Base-by-base conservation (phyloP, 2,797 vertebrate species). In the Muscicapa striata region DNA sequence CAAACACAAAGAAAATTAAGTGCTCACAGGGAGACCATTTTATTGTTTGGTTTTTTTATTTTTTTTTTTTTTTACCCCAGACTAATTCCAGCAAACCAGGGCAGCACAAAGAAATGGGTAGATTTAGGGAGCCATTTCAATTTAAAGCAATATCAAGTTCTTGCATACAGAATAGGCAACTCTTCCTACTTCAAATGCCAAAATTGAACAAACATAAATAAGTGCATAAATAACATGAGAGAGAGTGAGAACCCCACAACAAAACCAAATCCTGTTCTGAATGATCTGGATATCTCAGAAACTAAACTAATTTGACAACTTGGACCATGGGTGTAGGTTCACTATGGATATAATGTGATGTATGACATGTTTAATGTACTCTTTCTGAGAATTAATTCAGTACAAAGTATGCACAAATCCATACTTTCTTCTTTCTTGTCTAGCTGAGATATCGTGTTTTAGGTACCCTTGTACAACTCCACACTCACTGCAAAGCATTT, bases 1-100 rank as follows among this genome's bases (percentile, higher is more conserved):
- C 51, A 81, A 73, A 36, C 41, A 74, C 29, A 90, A 85, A 78
- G 21, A 55, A 81, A 89, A 80, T 55, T 7, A 89, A 85, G 19
- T 4, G 2, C 18, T 90, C 29, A 36, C 22, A 52, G n/a, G 13
- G 23, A 89, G 5, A 1, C 26, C 4, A 22, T 32, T 66, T 66
- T 58, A 30, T 48, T 57, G 1, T 74, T 76, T 51, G 49, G n/a
- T 38, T 15, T 15, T 40, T 40, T 40, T 40, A 15, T 40, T 15
- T 15, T 40, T 40, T 40, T 40, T 15, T 6, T 40, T 51, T 67
- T 59, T 66, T 2, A 30, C 13, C 7, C 32, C 6, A 23, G 23
- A 66, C 6, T 80, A 75, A 78, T 58, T 87, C 29, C 17, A 66
- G 21, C 52, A 84, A 76, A 48, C 3, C 22, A 81, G 75, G 22